Percentiles rank a stretch among this genome's conserved stretches.
phyloP scores from a whole-genome alignment of 2,113 vertebrate genomes.

The Pseudois nayaur region DNA sequence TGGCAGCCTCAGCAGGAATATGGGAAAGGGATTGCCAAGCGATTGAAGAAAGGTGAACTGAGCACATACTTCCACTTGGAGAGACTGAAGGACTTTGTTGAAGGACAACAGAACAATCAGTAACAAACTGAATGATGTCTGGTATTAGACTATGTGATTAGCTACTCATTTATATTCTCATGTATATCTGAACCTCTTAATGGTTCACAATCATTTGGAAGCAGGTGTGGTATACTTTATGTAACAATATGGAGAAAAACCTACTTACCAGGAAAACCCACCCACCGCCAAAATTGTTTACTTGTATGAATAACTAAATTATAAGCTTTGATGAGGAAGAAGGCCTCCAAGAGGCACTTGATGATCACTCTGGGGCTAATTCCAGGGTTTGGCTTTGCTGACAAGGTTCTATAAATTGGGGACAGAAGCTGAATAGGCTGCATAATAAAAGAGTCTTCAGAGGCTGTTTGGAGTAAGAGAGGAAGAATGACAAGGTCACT shows the following conservation, averaged over 20 bases:
- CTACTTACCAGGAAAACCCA: neutral
- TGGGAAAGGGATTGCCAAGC: neutral
- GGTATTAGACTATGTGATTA: neutral
- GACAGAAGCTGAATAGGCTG: neutral
- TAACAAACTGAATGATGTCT: neutral
- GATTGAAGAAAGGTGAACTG: neutral
- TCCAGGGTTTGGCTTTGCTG: neutral
- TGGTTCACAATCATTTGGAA: neutral
- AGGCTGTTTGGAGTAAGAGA: neutral
- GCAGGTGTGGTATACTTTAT: neutral
- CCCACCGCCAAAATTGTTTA: neutral
- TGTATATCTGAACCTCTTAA: neutral
- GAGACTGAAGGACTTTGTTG: neutral
- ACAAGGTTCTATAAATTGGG: neutral
- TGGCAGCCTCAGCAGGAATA: neutral
- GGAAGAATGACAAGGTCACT: neutral
- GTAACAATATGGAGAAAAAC: neutral
- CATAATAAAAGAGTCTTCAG: neutral
- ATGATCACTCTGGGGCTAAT: neutral
- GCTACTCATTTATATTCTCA: neutral
- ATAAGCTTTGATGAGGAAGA: neutral
- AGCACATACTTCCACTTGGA: neutral
- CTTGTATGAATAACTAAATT: neutral
- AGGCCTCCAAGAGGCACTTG: neutral
- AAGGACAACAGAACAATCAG: neutral